These are phyloP conservation scores for Drymonia ruficornis DNA, from an alignment of 2,888 invertebrate species.

Conservation along the genomic window DNA sequence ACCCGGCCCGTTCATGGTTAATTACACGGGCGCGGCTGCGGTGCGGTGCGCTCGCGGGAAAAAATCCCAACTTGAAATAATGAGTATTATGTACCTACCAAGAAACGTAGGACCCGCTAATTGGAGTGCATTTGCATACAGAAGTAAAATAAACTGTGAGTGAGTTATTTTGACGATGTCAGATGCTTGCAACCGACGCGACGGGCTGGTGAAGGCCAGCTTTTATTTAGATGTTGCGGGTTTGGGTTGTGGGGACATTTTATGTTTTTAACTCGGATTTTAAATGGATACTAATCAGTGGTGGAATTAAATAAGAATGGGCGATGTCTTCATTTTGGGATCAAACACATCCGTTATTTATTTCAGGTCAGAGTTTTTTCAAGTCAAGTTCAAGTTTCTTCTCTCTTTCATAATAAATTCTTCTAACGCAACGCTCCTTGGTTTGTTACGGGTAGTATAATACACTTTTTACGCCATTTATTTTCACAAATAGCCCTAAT, in stretches of 20 bases:
- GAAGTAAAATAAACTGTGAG: constrained; percentile 72
- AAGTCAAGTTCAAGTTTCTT: no score
- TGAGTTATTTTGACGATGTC: constrained; percentile 75
- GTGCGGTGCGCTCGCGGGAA: constrained; percentile 58
- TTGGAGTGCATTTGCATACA: constrained; percentile 82
- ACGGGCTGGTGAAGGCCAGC: constrained; percentile 32
- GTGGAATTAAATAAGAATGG: neutral
- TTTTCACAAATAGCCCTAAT: neutral
- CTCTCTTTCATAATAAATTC: no score
- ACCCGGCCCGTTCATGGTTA: constrained; percentile 75
- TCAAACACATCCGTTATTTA: neutral
- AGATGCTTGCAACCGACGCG: constrained; percentile 47
- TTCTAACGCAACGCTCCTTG: no score
- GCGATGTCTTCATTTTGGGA: neutral
- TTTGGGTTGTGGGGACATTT: constrained; percentile 13
- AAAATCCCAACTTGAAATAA: constrained; percentile 77
- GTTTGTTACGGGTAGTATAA: no score
- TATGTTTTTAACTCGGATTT: constrained; percentile 33
- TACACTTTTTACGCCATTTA: no score
- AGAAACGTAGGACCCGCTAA: constrained; percentile 77
- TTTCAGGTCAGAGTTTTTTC: no score
- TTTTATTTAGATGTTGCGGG: constrained; percentile 15
- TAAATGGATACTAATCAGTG: constrained; percentile 31
- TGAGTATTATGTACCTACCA: constrained; percentile 74
- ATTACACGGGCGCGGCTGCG: constrained; percentile 60